Base-by-base conservation (phyloP, 1,140 invertebrate genomes). In the Thaumetopoea pityocampa region DNA sequence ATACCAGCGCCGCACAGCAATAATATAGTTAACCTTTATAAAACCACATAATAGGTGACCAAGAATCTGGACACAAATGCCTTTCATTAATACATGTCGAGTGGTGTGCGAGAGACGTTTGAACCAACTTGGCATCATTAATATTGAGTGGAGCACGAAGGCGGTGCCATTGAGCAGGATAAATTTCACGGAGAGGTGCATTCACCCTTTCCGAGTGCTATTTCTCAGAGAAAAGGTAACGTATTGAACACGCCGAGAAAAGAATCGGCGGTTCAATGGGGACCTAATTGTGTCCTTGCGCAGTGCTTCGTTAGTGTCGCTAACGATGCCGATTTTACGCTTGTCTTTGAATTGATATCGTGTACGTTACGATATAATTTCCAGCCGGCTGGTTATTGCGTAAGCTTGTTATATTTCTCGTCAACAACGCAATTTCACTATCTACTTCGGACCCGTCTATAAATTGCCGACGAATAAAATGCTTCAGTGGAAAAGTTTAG, bases 51-150 rank as follows among this genome's bases (percentile, higher is more conserved):
- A 24, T 57, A 61, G 52, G 41, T 61, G 52, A 51, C 40, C 57
- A 61, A 56, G 47, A 60, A 67, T 48, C 52, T 63, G 67, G 62
- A 58, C 68, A 70, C 59, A 67, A 72, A 65, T 66, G 55, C 38
- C 20, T 23, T 49, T 60, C 77, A 81, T 81, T 76, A 72, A 78
- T 77, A 70, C 51, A 50, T 55, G 71, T 78, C 77, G 60, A 57
- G 60, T 49, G 54, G 59, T 60, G 64, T 74, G 62, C 48, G 51
- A 61, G 59, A 70, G 60, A 73, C 69, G 63, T 70, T 72, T 63
- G 67, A 71, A 67, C 65, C 76, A 73, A 78, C 63, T 73, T 77
- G 73, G 63, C 67, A 78, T 81, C 73, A 81, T 81, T 81, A 78
- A 81, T 81, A 81, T 76, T 69, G 62, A 76, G 66, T 62, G 57